Percentiles rank a stretch among this genome's conserved stretches.
Evolutionary conservation across 1,140 invertebrate genomes (phyloP).

Genomic region (Drosophila orosa): DNA sequence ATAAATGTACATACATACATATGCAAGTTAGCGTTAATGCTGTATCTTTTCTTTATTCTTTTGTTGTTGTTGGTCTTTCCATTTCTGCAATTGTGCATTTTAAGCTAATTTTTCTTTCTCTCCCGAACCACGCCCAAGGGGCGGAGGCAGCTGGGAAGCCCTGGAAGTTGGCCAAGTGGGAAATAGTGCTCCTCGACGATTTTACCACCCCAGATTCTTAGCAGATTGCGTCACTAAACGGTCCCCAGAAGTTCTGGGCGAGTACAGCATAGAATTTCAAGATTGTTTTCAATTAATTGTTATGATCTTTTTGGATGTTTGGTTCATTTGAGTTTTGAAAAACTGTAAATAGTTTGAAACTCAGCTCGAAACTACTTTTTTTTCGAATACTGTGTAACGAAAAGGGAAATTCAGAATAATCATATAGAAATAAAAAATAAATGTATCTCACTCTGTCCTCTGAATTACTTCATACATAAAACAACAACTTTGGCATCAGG

Average conservation of each 20-base stretch:
- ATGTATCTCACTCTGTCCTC: too few species aligned
- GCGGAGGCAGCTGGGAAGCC: constrained; percentile 2
- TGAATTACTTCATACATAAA: too few species aligned
- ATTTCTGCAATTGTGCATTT: constrained; percentile 1
- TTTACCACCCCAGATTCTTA: constrained; percentile 6
- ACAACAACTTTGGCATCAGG: too few species aligned
- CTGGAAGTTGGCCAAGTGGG: constrained; percentile 33
- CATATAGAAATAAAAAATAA: too few species aligned
- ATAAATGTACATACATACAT: background rate
- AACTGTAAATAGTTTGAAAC: too few species aligned
- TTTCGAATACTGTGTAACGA: too few species aligned
- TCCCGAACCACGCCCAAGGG: constrained; percentile 5
- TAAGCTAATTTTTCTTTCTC: constrained; percentile 4
- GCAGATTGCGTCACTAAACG: constrained; percentile 12
- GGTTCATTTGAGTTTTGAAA: background rate
- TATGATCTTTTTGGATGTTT: background rate
- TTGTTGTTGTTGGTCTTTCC: background rate
- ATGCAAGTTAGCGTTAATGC: constrained; percentile 40
- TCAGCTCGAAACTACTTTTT: too few species aligned
- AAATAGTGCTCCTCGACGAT: constrained; percentile 12
- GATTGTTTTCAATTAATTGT: background rate
- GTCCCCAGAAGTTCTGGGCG: background rate
- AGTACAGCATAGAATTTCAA: background rate
- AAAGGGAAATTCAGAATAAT: too few species aligned
- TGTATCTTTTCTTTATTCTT: constrained; percentile 31